A percentile compares a stretch with the other conserved stretches of the same genome.
Conservation (phyloP, 92 coral and sea anemone genomes). For the Scolanthus callimorphus region DNA sequence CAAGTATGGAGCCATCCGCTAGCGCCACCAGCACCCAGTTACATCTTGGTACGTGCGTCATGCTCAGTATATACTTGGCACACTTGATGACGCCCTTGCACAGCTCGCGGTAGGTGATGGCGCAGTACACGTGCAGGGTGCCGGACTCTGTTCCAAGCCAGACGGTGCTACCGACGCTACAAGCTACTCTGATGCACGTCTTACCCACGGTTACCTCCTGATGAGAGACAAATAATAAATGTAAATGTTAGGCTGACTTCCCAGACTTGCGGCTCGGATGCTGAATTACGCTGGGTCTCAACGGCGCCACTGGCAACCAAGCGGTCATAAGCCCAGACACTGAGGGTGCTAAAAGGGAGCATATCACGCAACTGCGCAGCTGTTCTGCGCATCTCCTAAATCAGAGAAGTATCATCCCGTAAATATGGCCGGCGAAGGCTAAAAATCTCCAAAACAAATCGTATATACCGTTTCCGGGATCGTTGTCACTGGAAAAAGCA, state of each 20-base stretch:
- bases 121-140: constrained; percentile 83
- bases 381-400: too few relatives aligned
- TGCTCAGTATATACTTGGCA: constrained; percentile 77
- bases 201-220: constrained; percentile 83
- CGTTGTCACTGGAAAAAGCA: too few relatives aligned
- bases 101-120: constrained; percentile 84
- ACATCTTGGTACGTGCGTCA: constrained; percentile 93
- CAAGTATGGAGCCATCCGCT: constrained; percentile 83
- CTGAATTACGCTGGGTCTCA: too few relatives aligned
- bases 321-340: too few relatives aligned
- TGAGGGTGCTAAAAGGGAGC: too few relatives aligned
- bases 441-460: too few relatives aligned
- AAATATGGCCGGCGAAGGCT: too few relatives aligned
- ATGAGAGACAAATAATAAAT: constrained; percentile 3
- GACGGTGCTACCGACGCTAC: constrained; percentile 97
- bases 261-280: too few relatives aligned
- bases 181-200: constrained; percentile 76
- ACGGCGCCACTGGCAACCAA: too few relatives aligned
- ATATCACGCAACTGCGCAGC: too few relatives aligned
- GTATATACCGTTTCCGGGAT: too few relatives aligned
- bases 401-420: too few relatives aligned
- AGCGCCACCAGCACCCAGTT: constrained; percentile 94
- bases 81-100: constrained; percentile 80
- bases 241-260: background rate
- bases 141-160: constrained; percentile 98